Evolutionary conservation across 2,113 vertebrate species (phyloP).

Genomic region (Corvus cornix): DNA sequence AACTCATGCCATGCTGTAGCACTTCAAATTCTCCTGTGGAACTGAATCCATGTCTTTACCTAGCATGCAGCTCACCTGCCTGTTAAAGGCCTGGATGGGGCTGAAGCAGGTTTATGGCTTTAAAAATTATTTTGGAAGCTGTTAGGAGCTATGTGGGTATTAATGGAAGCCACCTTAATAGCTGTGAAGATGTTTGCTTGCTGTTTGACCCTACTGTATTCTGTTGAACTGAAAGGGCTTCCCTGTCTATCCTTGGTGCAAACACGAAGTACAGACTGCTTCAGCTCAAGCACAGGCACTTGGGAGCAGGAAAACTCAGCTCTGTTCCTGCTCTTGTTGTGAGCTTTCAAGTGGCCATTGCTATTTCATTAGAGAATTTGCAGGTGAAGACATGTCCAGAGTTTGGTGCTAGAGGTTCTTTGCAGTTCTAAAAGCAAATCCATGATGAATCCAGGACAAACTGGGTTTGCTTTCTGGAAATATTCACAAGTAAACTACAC

Average conservation of each 20-base stretch:
- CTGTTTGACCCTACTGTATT: background rate
- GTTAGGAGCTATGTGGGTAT: background rate
- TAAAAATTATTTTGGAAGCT: background rate
- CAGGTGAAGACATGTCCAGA: background rate
- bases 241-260: background rate
- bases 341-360: background rate
- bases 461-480: background rate
- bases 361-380: background rate
- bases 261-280: background rate
- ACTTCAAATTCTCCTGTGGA: background rate
- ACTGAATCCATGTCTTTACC: background rate
- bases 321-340: background rate
- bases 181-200: background rate
- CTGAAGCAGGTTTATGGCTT: background rate
- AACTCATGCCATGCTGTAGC: background rate
- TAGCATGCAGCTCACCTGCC: background rate
- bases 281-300: background rate
- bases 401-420: background rate
- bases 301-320: background rate
- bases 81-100: background rate
- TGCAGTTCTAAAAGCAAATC: background rate
- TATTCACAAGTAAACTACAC: background rate
- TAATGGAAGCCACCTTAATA: background rate
- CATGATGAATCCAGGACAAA: background rate
- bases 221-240: background rate